Conservation (phyloP, 1,140 invertebrate species). For the Drosophila nebulosa region DNA sequence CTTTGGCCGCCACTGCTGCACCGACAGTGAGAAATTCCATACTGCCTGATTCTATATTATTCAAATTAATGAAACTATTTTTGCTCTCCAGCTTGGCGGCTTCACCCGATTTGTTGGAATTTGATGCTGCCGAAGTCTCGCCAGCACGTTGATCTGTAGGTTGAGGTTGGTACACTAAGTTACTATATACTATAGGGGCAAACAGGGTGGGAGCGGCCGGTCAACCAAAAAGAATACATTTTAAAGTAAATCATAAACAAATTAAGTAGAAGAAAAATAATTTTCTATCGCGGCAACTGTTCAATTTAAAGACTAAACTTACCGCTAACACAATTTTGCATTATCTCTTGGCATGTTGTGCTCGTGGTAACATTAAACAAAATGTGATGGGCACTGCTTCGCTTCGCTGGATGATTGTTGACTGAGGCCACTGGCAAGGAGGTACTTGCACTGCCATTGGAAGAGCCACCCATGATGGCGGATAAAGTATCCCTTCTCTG, state of each 20-base stretch:
- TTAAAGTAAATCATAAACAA: conserved; percentile 14
- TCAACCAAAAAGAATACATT: conserved; percentile 28
- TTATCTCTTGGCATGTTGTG: conserved; percentile 84
- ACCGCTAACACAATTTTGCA: conserved; percentile 76
- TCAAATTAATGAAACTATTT: conserved; percentile 49
- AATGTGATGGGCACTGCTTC: conserved; percentile 83
- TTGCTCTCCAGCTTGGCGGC: conserved; percentile 43
- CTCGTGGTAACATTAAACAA: conserved; percentile 88
- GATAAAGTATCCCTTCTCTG: conserved; percentile 61
- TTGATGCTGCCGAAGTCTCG: conserved; percentile 26
- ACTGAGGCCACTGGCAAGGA: conserved; percentile 61
- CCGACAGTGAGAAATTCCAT: conserved; percentile 85
- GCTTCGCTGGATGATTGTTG: conserved; percentile 77
- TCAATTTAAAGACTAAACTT: conserved; percentile 12
- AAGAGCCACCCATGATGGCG: conserved; percentile 46
- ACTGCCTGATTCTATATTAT: conserved; percentile 53
- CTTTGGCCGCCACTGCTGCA: conserved; percentile 90
- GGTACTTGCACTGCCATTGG: conserved; percentile 42
- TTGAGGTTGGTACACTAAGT: conserved; percentile 67
- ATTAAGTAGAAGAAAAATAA: not conserved
- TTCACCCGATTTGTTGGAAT: conserved; percentile 22
- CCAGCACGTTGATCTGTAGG: conserved; percentile 64
- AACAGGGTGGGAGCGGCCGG: conserved; percentile 14
- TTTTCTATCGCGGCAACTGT: too few species aligned
- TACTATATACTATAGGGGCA: conserved; percentile 58